These are phyloP conservation scores for Cabera pusaria DNA, from an alignment of 2,888 invertebrate genomes.

Conservation along the genomic window DNA sequence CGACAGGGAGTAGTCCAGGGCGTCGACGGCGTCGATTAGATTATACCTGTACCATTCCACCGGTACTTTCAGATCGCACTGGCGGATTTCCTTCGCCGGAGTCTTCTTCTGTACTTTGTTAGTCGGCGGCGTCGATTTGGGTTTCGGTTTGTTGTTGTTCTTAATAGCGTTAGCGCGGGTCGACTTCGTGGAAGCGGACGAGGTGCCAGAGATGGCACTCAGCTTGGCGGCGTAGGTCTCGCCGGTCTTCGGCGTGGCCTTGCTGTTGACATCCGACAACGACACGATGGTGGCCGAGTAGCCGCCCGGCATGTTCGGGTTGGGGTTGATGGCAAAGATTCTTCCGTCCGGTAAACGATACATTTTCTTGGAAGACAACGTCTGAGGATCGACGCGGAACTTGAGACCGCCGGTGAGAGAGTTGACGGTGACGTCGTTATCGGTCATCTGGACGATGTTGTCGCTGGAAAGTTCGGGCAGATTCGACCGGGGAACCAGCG, in stretches of 20 bases:
- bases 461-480: slow-evolving; percentile 53
- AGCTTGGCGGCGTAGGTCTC: slow-evolving; percentile 68
- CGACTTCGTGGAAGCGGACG: slow-evolving; percentile 7
- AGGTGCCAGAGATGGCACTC: slow-evolving; percentile 42
- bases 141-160: slow-evolving; percentile 10
- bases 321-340: slow-evolving; percentile 76
- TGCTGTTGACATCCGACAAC: slow-evolving; percentile 54
- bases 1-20: slow-evolving; percentile 80
- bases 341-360: slow-evolving; percentile 77
- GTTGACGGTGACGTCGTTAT: slow-evolving; percentile 79
- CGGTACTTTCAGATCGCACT: slow-evolving; percentile 64
- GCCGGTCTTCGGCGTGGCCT: slow-evolving; percentile 48
- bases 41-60: slow-evolving; percentile 85
- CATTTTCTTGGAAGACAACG: slow-evolving; percentile 78
- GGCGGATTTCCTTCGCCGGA: slow-evolving; percentile 34
- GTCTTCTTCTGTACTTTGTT: slow-evolving; percentile 27
- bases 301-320: slow-evolving; percentile 77
- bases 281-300: slow-evolving; percentile 80
- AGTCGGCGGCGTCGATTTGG: slow-evolving; percentile 30
- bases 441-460: slow-evolving; percentile 78
- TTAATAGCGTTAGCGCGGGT: slow-evolving; percentile 6
- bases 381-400: slow-evolving; percentile 78
- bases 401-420: slow-evolving; percentile 72
- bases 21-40: slow-evolving; percentile 79
- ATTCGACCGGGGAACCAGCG: slow-evolving; percentile 44